Conservation (phyloP, 2,888 invertebrate genomes). For the Noctua fimbriata region DNA sequence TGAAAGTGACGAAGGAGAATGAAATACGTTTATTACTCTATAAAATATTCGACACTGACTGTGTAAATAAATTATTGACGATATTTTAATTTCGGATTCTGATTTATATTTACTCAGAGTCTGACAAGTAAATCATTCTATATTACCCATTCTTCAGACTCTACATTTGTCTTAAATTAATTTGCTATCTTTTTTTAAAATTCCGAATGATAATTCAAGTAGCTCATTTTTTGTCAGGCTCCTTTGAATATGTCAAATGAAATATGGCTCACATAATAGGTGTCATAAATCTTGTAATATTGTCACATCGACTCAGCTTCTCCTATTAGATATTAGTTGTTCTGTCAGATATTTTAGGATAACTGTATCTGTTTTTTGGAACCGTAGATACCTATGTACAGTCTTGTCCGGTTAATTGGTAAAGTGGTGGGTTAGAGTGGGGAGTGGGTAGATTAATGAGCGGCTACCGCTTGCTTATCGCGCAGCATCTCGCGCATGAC, state of each 20-base stretch:
- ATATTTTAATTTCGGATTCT: conserved; percentile 38
- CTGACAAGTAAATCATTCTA: conserved; percentile 25
- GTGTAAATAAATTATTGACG: conserved; percentile 43
- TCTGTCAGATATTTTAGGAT: conserved; percentile 69
- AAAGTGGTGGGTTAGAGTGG: conserved; percentile 80
- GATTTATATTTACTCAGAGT: conserved; percentile 27
- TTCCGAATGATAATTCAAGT: conserved; percentile 52
- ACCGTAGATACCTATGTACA: conserved; percentile 77
- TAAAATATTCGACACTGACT: conserved; percentile 57
- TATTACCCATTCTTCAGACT: conserved; percentile 28
- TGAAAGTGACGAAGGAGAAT: conserved; percentile 59
- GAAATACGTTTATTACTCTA: conserved; percentile 54
- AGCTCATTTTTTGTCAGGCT: conserved; percentile 55
- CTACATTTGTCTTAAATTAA: conserved; percentile 27
- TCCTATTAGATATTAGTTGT: conserved; percentile 62
- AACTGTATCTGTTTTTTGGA: conserved; percentile 81
- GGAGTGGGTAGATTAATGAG: conserved; percentile 90
- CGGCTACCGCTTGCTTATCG: conserved; percentile 89
- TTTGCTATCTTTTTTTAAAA: conserved; percentile 35
- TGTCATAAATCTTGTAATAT: conserved; percentile 64
- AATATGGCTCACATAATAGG: conserved; percentile 59
- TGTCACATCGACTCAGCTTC: conserved; percentile 58
- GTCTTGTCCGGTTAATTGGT: conserved; percentile 88
- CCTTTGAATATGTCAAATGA: conserved; percentile 54
- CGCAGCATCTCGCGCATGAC: conserved; percentile 89